Conservation (phyloP, 2,888 invertebrate genomes). For the Cosmia trapezina region DNA sequence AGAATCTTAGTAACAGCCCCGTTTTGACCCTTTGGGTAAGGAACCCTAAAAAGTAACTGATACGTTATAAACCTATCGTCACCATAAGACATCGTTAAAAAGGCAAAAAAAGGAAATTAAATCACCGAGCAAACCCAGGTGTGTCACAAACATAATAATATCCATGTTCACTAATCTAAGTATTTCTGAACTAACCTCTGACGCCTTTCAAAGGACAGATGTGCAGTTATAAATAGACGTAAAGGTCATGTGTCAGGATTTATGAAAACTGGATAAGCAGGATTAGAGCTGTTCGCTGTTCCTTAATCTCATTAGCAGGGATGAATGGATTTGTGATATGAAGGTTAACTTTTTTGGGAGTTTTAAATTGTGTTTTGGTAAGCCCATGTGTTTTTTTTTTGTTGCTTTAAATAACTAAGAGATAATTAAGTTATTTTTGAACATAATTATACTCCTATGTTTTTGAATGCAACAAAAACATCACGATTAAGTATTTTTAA, state of each 20-base stretch:
- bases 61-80: neutral
- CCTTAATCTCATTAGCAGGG: slow-evolving; percentile 28
- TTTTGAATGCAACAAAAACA: neutral
- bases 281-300: slow-evolving; percentile 29
- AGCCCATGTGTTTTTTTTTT: slow-evolving; percentile 10
- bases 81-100: neutral
- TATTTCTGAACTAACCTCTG: slow-evolving; percentile 11
- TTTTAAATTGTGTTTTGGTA: slow-evolving; percentile 24
- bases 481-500: neutral
- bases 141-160: neutral
- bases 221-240: slow-evolving; percentile 47
- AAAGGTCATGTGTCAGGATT: slow-evolving; percentile 49
- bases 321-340: slow-evolving; percentile 27
- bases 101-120: neutral
- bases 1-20: too few relatives aligned
- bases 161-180: slow-evolving; percentile 16
- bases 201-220: slow-evolving; percentile 37
- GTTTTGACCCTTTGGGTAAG: too few relatives aligned
- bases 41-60: neutral
- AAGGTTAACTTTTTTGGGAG: slow-evolving; percentile 11
- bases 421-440: neutral
- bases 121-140: neutral
- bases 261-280: slow-evolving; percentile 38
- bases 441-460: neutral
- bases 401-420: neutral